Evolutionary conservation across 2,888 invertebrate species (phyloP).

Genomic region (Drosophila paracracens): DNA sequence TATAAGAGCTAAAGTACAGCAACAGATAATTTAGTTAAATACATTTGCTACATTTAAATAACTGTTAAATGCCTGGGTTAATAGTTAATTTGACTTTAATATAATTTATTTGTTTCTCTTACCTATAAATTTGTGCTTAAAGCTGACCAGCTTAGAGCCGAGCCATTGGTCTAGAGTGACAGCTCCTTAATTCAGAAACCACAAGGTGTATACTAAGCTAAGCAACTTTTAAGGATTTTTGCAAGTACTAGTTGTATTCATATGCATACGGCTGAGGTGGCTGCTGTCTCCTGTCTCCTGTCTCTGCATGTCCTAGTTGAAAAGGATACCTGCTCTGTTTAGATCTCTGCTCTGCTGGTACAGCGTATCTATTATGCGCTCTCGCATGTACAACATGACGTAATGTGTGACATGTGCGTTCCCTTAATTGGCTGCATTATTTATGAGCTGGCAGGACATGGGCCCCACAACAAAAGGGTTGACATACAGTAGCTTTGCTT

Average conservation of each 20-base stretch:
- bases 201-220: not conserved
- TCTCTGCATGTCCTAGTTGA: conserved; percentile 48
- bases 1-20: not conserved
- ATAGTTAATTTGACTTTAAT: not conserved
- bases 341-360: not conserved
- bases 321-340: conserved; percentile 43
- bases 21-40: not conserved
- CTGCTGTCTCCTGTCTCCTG: conserved; percentile 31
- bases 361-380: conserved; percentile 15
- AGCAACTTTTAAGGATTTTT: conserved; percentile 14
- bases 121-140: not conserved
- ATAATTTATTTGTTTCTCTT: not conserved
- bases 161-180: not conserved
- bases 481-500: conserved; percentile 51
- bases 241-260: conserved; percentile 6
- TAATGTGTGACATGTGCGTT: conserved; percentile 58
- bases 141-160: not conserved
- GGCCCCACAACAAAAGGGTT: conserved; percentile 60
- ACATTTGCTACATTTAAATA: too few species aligned
- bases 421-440: conserved; percentile 75
- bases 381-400: conserved; percentile 34
- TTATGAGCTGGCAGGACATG: conserved; percentile 50
- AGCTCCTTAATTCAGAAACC: conserved; percentile 18
- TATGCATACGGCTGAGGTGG: conserved; percentile 11
- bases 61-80: too few species aligned